Evolutionary conservation across 2,113 vertebrate species (phyloP), one percentile per base, ranked within the genome.

Genomic region (Solea solea): DNA sequence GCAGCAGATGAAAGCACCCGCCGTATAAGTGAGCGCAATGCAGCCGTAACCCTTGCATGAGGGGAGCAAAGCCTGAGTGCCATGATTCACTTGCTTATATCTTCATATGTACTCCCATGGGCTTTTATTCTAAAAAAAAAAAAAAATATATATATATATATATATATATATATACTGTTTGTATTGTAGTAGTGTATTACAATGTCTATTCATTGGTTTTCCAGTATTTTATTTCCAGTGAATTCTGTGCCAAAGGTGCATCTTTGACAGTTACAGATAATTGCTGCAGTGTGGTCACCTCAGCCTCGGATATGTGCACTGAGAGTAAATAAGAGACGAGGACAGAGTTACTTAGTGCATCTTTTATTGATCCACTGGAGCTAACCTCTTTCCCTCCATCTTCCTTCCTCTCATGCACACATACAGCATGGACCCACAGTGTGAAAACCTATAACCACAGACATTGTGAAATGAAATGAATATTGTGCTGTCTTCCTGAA

Each of bases 311-410:
- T 78, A 78, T 82, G 65, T 52, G 66, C 67, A 51, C 59, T 51
- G 12, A 62, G 69, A 83, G 85, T 85, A 76, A 85, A 89, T 77
- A 88, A 72, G 63, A 85, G 89, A 64, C 39, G 9, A 51, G 58
- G 52, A 56, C 56, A 48, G 74, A 7, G 78, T 79, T 72, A 75
- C 69, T 8, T 54, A 74, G 74, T 78, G 70, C 82, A 79, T 70
- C 64, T 65, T 65, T 45, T 83, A 88, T 88, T 78, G 86, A 90
- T 89, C 82, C 50, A 8, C 61, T 41, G 41, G 42, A 48, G 51
- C 46, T 67, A 64, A 79, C 72, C 74, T 87, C 63, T 61, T 42
- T 44, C 13, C 11, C 50, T 41, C 9, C 64, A 45, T 58, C 41
- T 21, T 13, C 34, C 11, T 15, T 46, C 44, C 6, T 68, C 49